These are phyloP conservation scores for Palythoa grandis DNA, from an alignment of 92 coral and sea anemone genomes.

Conservation along the genomic window DNA sequence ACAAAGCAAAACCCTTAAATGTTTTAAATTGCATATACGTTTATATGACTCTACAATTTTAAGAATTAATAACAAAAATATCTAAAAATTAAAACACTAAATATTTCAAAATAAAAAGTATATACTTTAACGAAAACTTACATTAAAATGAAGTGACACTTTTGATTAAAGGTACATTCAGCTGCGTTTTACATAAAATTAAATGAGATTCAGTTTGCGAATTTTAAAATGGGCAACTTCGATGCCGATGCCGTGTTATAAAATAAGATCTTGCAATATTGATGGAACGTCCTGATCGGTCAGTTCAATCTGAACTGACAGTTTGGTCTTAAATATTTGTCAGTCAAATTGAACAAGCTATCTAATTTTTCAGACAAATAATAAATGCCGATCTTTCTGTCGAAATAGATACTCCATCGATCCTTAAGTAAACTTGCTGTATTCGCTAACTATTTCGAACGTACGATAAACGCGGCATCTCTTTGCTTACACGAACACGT, in stretches of 20 bases:
- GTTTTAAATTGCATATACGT: conserved; percentile 11
- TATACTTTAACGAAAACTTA: neutral
- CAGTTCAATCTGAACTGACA: neutral
- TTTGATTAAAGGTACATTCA: conserved; percentile 15
- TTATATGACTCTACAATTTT: neutral
- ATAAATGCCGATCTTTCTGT: conserved; percentile 36
- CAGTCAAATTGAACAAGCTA: conserved; percentile 3
- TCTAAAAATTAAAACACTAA: conserved; percentile 16
- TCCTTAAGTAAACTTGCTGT: neutral
- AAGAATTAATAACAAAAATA: conserved; percentile 26
- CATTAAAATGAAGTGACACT: conserved; percentile 5
- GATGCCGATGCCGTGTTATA: neutral
- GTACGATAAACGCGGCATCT: neutral
- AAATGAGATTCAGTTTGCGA: neutral
- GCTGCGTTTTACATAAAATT: neutral
- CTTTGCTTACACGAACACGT: neutral
- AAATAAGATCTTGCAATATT: neutral
- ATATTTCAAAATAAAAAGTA: neutral
- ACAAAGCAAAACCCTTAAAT: neutral
- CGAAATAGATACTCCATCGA: neutral
- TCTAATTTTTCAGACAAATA: conserved; percentile 13
- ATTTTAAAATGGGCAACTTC: neutral
- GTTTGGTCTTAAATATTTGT: neutral
- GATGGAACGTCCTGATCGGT: neutral
- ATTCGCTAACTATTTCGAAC: neutral